Evolutionary conservation across 1,140 invertebrate genomes (phyloP).

Genomic region (Meloidogyne chitwoodi): DNA sequence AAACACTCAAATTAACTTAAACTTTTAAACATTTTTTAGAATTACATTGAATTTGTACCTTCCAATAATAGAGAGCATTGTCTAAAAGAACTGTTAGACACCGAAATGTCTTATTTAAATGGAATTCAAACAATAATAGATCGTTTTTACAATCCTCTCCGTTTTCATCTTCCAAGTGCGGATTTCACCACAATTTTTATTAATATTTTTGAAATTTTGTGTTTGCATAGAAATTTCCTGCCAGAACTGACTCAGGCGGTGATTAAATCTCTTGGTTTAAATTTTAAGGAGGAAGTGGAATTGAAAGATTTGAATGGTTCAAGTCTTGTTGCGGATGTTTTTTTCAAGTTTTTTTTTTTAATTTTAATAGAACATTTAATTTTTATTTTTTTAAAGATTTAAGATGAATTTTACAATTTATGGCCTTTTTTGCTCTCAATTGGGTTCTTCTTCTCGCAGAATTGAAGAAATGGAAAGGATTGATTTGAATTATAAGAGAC

Average conservation of each 20-base stretch:
- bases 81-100: constrained; percentile 88
- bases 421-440: constrained; percentile 87
- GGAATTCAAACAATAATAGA: constrained; percentile 80
- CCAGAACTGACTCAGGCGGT: constrained; percentile 29
- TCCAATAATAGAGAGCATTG: constrained; percentile 86
- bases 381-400: constrained; percentile 67
- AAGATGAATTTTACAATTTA: constrained; percentile 85
- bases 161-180: constrained; percentile 12
- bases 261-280: constrained; percentile 21
- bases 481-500: constrained; percentile 62
- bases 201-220: constrained; percentile 34
- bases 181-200: constrained; percentile 40
- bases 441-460: constrained; percentile 74
- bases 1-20: too few species aligned
- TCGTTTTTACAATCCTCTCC: constrained; percentile 72
- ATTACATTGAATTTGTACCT: constrained; percentile 44
- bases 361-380: constrained; percentile 14
- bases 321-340: not conserved
- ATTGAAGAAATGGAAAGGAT: constrained; percentile 73
- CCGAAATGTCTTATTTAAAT: constrained; percentile 91
- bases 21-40: constrained; percentile 14
- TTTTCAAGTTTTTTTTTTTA: constrained; percentile 4
- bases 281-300: constrained; percentile 63
- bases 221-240: constrained; percentile 21
- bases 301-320: not conserved